phyloP scores from a whole-genome alignment of 2,797 vertebrate genomes.

The Triplophysa yarkandensis region DNA sequence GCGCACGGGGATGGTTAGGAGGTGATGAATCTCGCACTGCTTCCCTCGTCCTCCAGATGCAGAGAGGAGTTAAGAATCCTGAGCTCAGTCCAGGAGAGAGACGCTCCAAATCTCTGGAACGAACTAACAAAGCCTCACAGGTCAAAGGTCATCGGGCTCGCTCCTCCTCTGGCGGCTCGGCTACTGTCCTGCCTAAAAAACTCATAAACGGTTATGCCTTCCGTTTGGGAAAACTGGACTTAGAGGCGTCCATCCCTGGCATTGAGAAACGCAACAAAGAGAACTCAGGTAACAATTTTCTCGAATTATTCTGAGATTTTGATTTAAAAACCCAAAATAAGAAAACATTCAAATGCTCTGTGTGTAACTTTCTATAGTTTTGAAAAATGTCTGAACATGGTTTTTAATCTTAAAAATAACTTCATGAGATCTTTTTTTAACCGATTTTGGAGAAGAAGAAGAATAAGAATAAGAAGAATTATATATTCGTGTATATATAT shows the following conservation, averaged over 20 bases:
- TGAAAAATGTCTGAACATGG: too few relatives aligned
- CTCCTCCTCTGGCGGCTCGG: conserved; percentile 72
- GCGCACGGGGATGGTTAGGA: conserved; percentile 66
- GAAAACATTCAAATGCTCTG: too few relatives aligned
- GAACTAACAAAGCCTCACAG: conserved; percentile 72
- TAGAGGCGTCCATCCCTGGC: conserved; percentile 67
- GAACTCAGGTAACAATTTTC: conserved; percentile 66
- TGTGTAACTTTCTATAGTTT: too few relatives aligned
- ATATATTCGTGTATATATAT: too few relatives aligned
- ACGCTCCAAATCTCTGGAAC: conserved; percentile 81
- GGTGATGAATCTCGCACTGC: conserved; percentile 67
- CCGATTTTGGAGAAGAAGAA: too few relatives aligned
- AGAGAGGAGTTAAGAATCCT: conserved; percentile 63
- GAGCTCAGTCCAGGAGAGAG: conserved; percentile 67
- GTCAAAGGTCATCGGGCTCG: conserved; percentile 73
- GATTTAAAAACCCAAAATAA: too few relatives aligned
- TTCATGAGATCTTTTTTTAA: too few relatives aligned
- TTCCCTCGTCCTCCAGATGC: conserved; percentile 69
- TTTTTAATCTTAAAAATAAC: too few relatives aligned
- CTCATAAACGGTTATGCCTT: conserved; percentile 75
- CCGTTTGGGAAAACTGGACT: conserved; percentile 73
- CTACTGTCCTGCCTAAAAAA: conserved; percentile 70
- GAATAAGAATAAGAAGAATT: too few relatives aligned
- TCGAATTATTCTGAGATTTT: too few relatives aligned
- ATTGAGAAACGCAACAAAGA: conserved; percentile 73